A percentile compares a stretch with the other conserved stretches of the same genome.
phyloP scores from a whole-genome alignment of 2,797 vertebrate species.

The Hyperoplus lanceolatus region DNA sequence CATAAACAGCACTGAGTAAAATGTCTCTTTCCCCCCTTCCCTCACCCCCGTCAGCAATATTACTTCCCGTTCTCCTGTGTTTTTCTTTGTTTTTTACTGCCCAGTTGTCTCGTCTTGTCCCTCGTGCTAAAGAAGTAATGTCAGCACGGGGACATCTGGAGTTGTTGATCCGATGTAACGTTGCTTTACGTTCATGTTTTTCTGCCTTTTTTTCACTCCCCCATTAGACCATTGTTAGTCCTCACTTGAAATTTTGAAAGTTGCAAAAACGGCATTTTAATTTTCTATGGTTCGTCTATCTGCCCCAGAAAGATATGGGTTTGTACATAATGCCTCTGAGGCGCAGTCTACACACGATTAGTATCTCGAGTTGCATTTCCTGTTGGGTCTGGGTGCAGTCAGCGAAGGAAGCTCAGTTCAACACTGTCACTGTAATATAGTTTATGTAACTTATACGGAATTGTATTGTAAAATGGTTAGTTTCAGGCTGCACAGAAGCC shows the following conservation, averaged over 20 bases:
- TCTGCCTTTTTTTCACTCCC: slow-evolving; percentile 64
- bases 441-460: slow-evolving; percentile 42
- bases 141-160: slow-evolving; percentile 64
- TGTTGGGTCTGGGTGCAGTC: neutral
- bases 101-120: slow-evolving; percentile 58
- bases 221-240: slow-evolving; percentile 85
- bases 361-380: slow-evolving; percentile 33
- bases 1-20: slow-evolving; percentile 87
- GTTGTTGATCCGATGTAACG: slow-evolving; percentile 58
- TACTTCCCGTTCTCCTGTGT: slow-evolving; percentile 47
- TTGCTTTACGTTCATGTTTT: slow-evolving; percentile 65
- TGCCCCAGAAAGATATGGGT: slow-evolving; percentile 87
- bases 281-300: slow-evolving; percentile 80
- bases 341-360: slow-evolving; percentile 54
- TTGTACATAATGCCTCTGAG: slow-evolving; percentile 90
- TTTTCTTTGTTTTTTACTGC: slow-evolving; percentile 55
- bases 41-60: slow-evolving; percentile 47
- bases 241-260: slow-evolving; percentile 72
- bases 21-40: slow-evolving; percentile 24
- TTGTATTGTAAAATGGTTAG: neutral
- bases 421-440: slow-evolving; percentile 4
- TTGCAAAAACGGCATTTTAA: slow-evolving; percentile 77
- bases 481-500: slow-evolving; percentile 30
- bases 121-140: slow-evolving; percentile 71
- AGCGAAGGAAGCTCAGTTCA: neutral